A percentile compares a stretch with the other conserved stretches of the same genome.
Conservation (phyloP, 1,140 invertebrate genomes). For the Solenopsis fugax region DNA sequence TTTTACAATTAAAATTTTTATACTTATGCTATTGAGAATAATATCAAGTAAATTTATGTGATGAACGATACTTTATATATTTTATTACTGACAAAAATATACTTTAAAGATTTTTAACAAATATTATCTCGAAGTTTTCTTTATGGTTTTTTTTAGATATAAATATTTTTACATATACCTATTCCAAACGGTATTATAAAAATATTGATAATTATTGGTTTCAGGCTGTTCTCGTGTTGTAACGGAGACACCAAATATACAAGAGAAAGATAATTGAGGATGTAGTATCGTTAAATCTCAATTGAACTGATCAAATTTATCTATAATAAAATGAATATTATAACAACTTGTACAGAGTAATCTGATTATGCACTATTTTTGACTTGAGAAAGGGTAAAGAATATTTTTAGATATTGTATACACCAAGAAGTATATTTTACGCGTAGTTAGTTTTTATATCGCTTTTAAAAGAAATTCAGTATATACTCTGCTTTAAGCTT, state of each 20-base stretch:
- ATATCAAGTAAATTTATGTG: neutral
- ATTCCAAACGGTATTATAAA: constrained; percentile 49
- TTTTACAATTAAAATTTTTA: neutral
- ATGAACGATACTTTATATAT: constrained; percentile 16
- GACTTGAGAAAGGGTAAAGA: constrained; percentile 13
- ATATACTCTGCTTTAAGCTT: neutral
- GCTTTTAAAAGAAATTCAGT: neutral
- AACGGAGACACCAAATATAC: constrained; percentile 69
- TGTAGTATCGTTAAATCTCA: constrained; percentile 37
- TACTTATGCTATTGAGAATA: constrained; percentile 18
- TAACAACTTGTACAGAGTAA: constrained; percentile 7
- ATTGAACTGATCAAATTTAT: constrained; percentile 44
- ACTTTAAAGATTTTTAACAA: constrained; percentile 53
- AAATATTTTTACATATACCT: constrained; percentile 52
- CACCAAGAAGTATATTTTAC: constrained; percentile 27
- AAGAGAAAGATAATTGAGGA: constrained; percentile 72
- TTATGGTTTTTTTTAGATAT: constrained; percentile 51
- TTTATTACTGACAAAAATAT: neutral
- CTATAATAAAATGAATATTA: neutral
- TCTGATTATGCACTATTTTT: constrained; percentile 16
- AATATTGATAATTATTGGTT: constrained; percentile 77
- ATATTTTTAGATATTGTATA: constrained; percentile 49
- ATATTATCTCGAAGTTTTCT: constrained; percentile 52
- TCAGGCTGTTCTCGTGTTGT: constrained; percentile 77
- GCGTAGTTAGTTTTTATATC: constrained; percentile 22